Evolutionary conservation across 1,140 invertebrate species (phyloP), one percentile per base, ranked within the genome.

Genomic region (Ips nitidus): DNA sequence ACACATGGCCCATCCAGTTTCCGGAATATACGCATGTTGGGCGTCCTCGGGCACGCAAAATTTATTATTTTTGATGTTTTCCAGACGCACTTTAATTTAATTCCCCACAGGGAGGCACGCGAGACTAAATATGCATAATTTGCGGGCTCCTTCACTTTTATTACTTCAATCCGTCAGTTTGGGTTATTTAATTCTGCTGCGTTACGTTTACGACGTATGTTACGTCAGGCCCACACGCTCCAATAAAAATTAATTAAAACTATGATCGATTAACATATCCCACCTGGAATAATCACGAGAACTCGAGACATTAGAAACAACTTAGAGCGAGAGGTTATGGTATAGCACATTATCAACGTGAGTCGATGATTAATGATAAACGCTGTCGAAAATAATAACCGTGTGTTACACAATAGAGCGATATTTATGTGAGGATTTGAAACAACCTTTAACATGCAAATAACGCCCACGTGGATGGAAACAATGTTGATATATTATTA

Each of bases 21-120:
- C 4, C 53, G 59, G 69, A 71, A 64, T 69, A 71, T 75, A 77
- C 73, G 74, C 77, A 77, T 72, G 66, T 57, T 70, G 75, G 72
- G 64, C 71, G 57, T 69, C 60, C 74, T 69, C 66, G 71, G 56
- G 43, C 56, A 68, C 66, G 66, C 66, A 68, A 68, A 73, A 75
- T 77, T 75, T 73, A 77, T 78, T 76, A 77, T 77, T 77, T 76
- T 75, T 78, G 77, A 78, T 77, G 73, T 71, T 78, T 66, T 66
- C 73, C 77, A 78, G 77, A 78, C 74, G 72, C 74, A 74, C 73
- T 75, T 76, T 78, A 78, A 78, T 78, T 78, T 76, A 78, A 78
- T 78, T 77, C 75, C 68, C 72, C 53, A 72, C 70, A 74, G 77
- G 36, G 75, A 74, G 76, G 75, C 77, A 75, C 76, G 75, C 75